These are phyloP conservation scores for Amblyopsis rosae DNA, from an alignment of 2,113 vertebrate species.

Conservation along the genomic window DNA sequence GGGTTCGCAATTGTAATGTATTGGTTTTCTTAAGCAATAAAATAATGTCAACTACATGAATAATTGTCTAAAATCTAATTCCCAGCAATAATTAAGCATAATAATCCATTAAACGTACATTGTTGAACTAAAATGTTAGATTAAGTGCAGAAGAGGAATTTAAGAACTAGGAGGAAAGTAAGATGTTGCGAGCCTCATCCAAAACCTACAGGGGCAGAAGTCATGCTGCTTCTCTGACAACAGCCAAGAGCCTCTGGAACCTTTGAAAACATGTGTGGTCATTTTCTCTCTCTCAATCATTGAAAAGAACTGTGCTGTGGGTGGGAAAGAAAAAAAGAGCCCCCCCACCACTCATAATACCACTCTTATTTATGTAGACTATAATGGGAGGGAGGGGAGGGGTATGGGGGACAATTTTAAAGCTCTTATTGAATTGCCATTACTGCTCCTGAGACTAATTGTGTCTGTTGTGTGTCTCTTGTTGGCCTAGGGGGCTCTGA, in stretches of 20 bases:
- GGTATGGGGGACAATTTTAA: slow-evolving; percentile 66
- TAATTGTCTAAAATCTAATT: too few species aligned
- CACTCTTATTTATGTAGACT: slow-evolving; percentile 74
- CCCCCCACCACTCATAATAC: slow-evolving; percentile 70
- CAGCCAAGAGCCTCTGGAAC: slow-evolving; percentile 64
- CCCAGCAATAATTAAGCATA: too few species aligned
- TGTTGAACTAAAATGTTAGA: slow-evolving; percentile 34
- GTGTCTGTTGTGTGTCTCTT: slow-evolving; percentile 74
- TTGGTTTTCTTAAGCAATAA: too few species aligned
- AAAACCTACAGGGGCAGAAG: slow-evolving; percentile 72
- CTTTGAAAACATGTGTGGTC: slow-evolving; percentile 76
- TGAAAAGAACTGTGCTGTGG: slow-evolving; percentile 75
- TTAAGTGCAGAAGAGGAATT: slow-evolving; percentile 49
- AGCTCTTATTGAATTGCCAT: slow-evolving; percentile 76
- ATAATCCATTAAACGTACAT: neutral
- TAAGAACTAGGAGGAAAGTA: slow-evolving; percentile 52
- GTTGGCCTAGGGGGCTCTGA: slow-evolving; percentile 72
- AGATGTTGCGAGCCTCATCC: slow-evolving; percentile 55
- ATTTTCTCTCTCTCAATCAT: slow-evolving; percentile 67
- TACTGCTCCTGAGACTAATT: slow-evolving; percentile 79
- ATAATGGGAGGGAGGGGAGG: slow-evolving; percentile 61
- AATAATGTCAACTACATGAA: too few species aligned
- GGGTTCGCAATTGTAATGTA: too few species aligned
- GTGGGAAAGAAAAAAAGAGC: slow-evolving; percentile 64
- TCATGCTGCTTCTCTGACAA: slow-evolving; percentile 70